A percentile compares a stretch with the other conserved stretches of the same genome.
phyloP scores from a whole-genome alignment of 2,113 vertebrate species.

The Mixornis gularis region DNA sequence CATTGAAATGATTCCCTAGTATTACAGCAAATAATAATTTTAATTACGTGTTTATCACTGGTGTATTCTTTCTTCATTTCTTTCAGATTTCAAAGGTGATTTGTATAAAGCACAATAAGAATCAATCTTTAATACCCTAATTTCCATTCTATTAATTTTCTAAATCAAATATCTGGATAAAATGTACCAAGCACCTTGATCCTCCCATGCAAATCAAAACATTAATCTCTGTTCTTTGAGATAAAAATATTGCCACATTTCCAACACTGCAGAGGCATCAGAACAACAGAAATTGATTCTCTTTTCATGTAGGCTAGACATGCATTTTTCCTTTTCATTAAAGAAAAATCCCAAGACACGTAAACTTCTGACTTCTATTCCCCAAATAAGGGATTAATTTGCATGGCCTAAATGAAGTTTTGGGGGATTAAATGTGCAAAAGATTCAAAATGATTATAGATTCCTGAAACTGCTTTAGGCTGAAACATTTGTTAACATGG shows the following conservation, averaged over 20 bases:
- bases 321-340: background rate
- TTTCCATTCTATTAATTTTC: background rate
- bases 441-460: background rate
- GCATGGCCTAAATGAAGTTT: background rate
- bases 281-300: background rate
- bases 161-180: background rate
- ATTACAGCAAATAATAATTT: background rate
- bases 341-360: background rate
- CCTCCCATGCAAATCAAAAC: background rate
- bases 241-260: background rate
- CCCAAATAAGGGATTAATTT: background rate
- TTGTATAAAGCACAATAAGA: background rate
- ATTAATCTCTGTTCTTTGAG: background rate
- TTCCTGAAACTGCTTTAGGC: background rate
- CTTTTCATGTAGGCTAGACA: background rate
- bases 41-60: background rate
- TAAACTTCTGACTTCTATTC: background rate
- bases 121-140: background rate
- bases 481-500: background rate
- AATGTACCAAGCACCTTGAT: background rate
- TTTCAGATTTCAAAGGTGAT: background rate
- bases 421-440: fast-evolving
- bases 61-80: background rate
- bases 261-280: background rate
- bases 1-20: background rate